phyloP scores from a whole-genome alignment of 2,113 vertebrate species.

The Microtus pennsylvanicus region DNA sequence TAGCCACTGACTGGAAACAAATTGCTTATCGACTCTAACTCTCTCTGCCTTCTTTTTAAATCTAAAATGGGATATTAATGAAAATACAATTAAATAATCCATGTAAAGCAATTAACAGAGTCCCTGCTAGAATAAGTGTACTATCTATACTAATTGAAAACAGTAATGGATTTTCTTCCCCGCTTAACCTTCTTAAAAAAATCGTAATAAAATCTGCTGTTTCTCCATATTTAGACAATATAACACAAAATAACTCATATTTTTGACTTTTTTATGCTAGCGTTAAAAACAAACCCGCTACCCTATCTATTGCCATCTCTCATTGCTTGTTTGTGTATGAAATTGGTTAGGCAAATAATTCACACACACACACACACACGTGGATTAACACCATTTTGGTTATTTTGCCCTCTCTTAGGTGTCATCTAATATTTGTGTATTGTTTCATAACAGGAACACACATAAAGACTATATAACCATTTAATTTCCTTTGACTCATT shows the following conservation, averaged over 20 bases:
- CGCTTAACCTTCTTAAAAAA: neutral
- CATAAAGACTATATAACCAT: neutral
- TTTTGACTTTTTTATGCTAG: neutral
- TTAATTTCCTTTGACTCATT: neutral
- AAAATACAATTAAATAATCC: slow-evolving; percentile 59
- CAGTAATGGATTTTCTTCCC: slow-evolving; percentile 33
- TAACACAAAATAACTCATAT: neutral
- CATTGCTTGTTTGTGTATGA: neutral
- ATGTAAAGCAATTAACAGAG: slow-evolving; percentile 13
- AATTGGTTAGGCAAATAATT: neutral
- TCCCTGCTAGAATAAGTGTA: neutral
- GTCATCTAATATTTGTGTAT: neutral
- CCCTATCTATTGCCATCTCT: neutral
- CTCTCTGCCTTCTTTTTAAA: neutral
- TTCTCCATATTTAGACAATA: neutral
- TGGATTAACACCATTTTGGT: neutral
- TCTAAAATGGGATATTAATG: slow-evolving; percentile 32
- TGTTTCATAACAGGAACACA: neutral
- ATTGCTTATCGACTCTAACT: slow-evolving; percentile 3
- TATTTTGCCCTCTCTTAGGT: neutral
- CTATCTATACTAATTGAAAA: neutral
- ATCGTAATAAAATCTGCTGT: neutral
- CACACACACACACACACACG: too few relatives aligned
- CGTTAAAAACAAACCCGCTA: neutral
- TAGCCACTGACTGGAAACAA: neutral